phyloP scores from a whole-genome alignment of 2,888 invertebrate species.

The Periphyllus acericola region DNA sequence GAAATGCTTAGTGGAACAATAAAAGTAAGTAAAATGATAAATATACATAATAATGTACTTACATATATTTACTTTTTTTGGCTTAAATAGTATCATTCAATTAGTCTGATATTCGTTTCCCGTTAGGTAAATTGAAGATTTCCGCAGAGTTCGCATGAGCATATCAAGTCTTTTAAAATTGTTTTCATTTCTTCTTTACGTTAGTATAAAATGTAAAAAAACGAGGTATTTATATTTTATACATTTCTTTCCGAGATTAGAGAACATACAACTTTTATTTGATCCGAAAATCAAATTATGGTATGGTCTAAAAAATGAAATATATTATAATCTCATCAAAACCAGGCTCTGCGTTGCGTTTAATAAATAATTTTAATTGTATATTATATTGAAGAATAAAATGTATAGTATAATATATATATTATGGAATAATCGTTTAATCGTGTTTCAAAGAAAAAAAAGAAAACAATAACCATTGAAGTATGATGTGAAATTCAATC shows the following conservation, averaged over 20 bases:
- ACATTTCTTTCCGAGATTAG: background rate
- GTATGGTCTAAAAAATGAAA: background rate
- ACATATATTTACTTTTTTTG: background rate
- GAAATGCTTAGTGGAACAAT: background rate
- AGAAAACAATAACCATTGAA: too few relatives aligned
- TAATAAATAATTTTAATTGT: too few relatives aligned
- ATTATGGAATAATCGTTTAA: too few relatives aligned
- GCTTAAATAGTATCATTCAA: conserved; percentile 14
- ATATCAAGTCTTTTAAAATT: background rate
- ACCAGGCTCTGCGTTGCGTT: too few relatives aligned
- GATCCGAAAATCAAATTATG: background rate
- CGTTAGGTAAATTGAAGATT: background rate
- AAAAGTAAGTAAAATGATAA: background rate
- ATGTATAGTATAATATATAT: too few relatives aligned
- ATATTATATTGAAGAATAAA: too few relatives aligned
- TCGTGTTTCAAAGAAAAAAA: too few relatives aligned
- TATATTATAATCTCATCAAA: background rate
- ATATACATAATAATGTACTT: background rate
- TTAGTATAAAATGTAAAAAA: background rate
- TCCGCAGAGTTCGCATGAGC: background rate
- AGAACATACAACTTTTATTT: background rate
- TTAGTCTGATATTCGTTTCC: conserved; percentile 13
- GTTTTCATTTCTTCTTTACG: background rate
- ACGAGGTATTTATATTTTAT: background rate
- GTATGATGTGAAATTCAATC: too few relatives aligned